Evolutionary conservation across 2,888 invertebrate genomes (phyloP), one percentile per base, ranked within the genome.

Genomic region (Craniophora ligustri): DNA sequence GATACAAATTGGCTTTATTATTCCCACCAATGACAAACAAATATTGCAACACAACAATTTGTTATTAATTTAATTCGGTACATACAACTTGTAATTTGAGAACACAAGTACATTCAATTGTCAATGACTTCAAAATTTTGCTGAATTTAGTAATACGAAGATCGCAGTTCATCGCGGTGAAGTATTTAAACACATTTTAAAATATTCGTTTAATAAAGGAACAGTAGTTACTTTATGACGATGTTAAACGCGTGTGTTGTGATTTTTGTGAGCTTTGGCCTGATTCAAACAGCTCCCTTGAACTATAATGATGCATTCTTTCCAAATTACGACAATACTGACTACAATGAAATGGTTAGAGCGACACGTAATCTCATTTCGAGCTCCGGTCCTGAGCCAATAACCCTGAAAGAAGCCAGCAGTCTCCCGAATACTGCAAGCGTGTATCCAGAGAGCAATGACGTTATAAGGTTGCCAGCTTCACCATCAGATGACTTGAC

Each of bases 171-270:
- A 47, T 40, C 18, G 49, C n/a, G 38, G 26, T 44, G 15, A 39
- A 42, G 13, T 53, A 54, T 57, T 69, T 50, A 44, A 49, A 48
- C 23, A 34, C 32, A 59, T 41, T 47, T 30, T 18, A 15, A 38
- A 55, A 47, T 30, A 30, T 21, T 15, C 14, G 8, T 41, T 60
- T 56, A 45, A 49, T 47, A 11, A 32, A 36, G 42, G 51, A 51
- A 42, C 34, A 34, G 49, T 48, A 16, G 35, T 48, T 7, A 47
- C 40, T 51, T 19, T 31, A 21, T 46, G 13, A 70, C 31, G 14
- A 72, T 71, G 72, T 32, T 61, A 19, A 40, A 47, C 41, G 54
- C 30, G 53, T 63, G 45, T 56, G 30, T 55, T 34, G 44, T 59
- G 21, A 48, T 72, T 49, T 61, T 19, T 58, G 45, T 47, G 2